These are phyloP conservation scores for Erpobdella octoculata DNA, from an alignment of 2,888 invertebrate genomes.

Conservation along the genomic window DNA sequence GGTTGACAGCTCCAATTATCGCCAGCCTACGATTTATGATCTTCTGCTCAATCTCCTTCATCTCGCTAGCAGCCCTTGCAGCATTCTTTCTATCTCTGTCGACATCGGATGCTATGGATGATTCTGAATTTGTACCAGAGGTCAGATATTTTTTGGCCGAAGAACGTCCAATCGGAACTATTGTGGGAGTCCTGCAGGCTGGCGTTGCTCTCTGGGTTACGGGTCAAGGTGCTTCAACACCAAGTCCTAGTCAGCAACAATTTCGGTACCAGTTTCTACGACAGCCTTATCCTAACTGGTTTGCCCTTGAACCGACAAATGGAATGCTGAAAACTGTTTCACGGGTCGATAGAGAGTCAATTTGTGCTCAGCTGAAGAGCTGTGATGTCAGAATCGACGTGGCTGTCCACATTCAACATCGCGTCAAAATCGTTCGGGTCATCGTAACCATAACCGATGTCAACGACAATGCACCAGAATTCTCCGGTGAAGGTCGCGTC, in stretches of 20 bases:
- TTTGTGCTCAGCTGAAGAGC: conserved; percentile 22
- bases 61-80: neutral
- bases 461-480: conserved; percentile 34
- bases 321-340: conserved; percentile 29
- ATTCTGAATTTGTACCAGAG: neutral
- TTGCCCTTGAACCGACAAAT: conserved; percentile 24
- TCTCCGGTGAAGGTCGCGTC: conserved; percentile 15
- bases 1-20: neutral
- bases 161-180: neutral
- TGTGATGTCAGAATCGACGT: conserved; percentile 30
- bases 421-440: conserved; percentile 21
- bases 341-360: conserved; percentile 30
- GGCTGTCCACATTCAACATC: conserved; percentile 14
- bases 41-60: neutral
- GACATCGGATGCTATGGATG: neutral
- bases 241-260: neutral
- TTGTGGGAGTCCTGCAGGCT: neutral
- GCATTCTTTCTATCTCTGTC: neutral
- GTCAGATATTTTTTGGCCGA: neutral
- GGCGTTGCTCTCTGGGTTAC: neutral
- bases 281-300: conserved; percentile 21
- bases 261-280: neutral
- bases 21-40: neutral
- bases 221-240: neutral
- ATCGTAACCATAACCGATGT: conserved; percentile 29